These are phyloP conservation scores for Premnoplex brunnescens DNA, from an alignment of 2,797 vertebrate species.

Conservation along the genomic window DNA sequence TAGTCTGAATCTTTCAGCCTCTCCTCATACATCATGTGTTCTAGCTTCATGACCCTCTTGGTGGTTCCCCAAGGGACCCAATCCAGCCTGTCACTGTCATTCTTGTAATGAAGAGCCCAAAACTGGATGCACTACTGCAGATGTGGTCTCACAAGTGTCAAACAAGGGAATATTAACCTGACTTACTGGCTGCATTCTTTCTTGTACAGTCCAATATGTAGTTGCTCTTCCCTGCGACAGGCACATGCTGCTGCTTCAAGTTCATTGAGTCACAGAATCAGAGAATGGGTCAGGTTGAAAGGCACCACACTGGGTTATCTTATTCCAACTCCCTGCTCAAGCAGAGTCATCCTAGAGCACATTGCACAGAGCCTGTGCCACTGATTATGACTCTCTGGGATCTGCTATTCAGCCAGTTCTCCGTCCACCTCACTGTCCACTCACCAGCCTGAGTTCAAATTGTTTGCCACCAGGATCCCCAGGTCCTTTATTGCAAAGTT, in stretches of 20 bases:
- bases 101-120: background rate
- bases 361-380: background rate
- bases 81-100: background rate
- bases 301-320: background rate
- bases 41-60: background rate
- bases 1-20: background rate
- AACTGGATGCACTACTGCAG: background rate
- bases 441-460: background rate
- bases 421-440: background rate
- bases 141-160: background rate
- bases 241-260: background rate
- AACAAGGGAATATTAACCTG: background rate
- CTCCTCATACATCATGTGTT: background rate
- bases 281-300: background rate
- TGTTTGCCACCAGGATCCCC: background rate
- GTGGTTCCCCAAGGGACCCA: fast-evolving
- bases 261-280: background rate
- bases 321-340: background rate
- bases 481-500: background rate
- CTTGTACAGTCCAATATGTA: background rate
- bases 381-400: background rate
- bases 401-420: background rate
- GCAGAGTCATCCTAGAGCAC: background rate
- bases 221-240: background rate
- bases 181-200: background rate